A percentile compares a stretch with the other conserved stretches of the same genome.
Evolutionary conservation across 2,113 vertebrate genomes (phyloP).

Genomic region (Triplophysa rosa): DNA sequence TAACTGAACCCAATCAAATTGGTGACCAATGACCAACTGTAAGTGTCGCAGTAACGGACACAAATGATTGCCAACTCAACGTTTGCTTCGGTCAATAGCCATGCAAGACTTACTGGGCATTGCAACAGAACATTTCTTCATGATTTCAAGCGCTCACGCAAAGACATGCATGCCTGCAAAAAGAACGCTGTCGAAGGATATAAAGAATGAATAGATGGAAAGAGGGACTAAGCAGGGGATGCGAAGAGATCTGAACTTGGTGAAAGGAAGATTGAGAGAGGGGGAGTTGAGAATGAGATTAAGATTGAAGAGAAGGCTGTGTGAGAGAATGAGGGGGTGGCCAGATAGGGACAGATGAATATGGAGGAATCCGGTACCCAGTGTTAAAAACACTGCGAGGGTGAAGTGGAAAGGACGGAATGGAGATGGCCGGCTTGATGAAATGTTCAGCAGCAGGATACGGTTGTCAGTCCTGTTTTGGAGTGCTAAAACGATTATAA

Average conservation of each 20-base stretch:
- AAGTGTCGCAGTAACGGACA: background rate
- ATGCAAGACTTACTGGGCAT: background rate
- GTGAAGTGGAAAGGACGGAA: background rate
- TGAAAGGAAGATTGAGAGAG: background rate
- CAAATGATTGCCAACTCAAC: background rate
- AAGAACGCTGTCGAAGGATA: background rate
- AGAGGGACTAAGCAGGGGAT: background rate
- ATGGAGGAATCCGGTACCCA: background rate
- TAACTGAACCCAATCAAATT: slow-evolving; percentile 28
- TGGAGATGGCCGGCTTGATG: background rate
- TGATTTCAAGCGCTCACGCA: background rate
- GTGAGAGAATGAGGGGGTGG: slow-evolving; percentile 18
- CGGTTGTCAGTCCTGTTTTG: too few relatives aligned
- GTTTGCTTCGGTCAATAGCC: slow-evolving; percentile 3
- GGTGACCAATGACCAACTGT: slow-evolving; percentile 6
- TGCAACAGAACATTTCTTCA: slow-evolving; percentile 12
- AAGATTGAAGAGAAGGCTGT: background rate
- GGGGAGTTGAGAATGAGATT: background rate
- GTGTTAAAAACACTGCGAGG: background rate
- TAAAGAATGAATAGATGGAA: background rate
- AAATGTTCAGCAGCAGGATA: background rate
- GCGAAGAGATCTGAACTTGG: background rate
- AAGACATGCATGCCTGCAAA: background rate
- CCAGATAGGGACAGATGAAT: background rate
- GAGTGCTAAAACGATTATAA: too few relatives aligned